Evolutionary conservation across 2,888 invertebrate species (phyloP), one percentile per base, ranked within the genome.

Genomic region (Hirtodrosophila confusa): DNA sequence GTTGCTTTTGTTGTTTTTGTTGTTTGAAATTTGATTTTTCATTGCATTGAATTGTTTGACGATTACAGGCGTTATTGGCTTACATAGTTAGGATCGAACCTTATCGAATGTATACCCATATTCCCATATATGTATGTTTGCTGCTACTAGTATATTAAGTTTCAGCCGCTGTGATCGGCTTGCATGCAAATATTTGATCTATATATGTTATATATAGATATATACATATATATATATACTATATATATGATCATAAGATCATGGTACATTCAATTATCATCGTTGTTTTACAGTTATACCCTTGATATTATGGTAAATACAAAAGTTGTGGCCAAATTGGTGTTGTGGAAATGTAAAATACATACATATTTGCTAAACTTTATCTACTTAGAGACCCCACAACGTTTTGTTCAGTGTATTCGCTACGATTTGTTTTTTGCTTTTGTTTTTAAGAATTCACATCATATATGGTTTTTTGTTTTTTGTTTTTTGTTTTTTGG

Each of bases 301-400:
- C 27, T 27, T 27, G 45, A 51, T 57, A 62, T 69, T 29, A 55
- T 48, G 44, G 40, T 61, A 55, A 68, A 39, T 56, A 71, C 62
- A 68, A 71, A 62, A 74, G 6, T 56, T 43, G 39, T 62, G 49
- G 56, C 69, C 48, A 61, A 63, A 70, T 7, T 50, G 48, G 48
- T 72, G 36, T 53, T 55, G 51, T 54, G 66, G 54, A 72, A 72
- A 55, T 70, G 66, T 65, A 51, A 72, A 60, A 66, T 65, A 57
- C 47, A 71, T 49, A 72, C n/a, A 17, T 17, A 1, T 69, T 69
- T 36, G 51, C 57, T 54, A 54, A 72, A 57, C 57, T 31, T 17
- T 45, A 33, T 11, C 68, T 68, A 64, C 65, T 10, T 63, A 29
- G 47, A 62, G 40, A 39, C 35, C 31, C 54, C 36, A 49, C 33